Conservation (phyloP, 2,113 vertebrate genomes). For the Clupea harengus region DNA sequence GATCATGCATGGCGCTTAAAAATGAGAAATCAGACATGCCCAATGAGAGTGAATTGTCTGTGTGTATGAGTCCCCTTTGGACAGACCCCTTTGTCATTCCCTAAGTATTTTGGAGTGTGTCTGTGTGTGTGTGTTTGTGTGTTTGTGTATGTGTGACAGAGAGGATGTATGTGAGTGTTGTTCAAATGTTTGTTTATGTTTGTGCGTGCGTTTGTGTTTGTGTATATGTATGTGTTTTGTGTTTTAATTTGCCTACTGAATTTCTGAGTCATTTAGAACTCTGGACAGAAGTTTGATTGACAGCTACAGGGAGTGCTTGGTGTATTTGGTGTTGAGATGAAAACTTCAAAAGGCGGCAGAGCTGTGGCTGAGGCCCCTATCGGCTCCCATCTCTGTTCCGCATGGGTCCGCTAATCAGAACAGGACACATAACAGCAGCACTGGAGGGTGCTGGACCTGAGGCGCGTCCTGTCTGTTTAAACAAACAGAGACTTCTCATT, state of each 20-base stretch:
- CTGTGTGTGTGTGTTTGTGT: neutral
- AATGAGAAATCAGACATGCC: neutral
- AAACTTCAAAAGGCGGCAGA: neutral
- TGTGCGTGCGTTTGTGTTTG: neutral
- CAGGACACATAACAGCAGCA: neutral
- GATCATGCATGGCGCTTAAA: neutral
- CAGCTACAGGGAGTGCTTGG: neutral
- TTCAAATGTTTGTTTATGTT: neutral
- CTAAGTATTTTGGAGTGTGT: neutral
- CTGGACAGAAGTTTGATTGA: neutral
- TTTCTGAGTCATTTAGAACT: neutral
- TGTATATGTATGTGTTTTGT: neutral
- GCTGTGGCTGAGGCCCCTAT: neutral
- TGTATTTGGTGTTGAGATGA: neutral
- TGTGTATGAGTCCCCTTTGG: neutral
- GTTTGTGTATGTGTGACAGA: neutral
- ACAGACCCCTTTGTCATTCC: neutral
- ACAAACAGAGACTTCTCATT: slow-evolving; percentile 5
- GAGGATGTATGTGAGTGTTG: neutral
- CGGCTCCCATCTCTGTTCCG: neutral
- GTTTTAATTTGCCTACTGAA: neutral
- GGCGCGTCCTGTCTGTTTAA: neutral
- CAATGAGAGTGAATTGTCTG: neutral
- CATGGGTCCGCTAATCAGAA: neutral
- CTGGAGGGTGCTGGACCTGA: slow-evolving; percentile 6